phyloP scores from a whole-genome alignment of 2,797 vertebrate species.

The Orientallactaga sibirica region DNA sequence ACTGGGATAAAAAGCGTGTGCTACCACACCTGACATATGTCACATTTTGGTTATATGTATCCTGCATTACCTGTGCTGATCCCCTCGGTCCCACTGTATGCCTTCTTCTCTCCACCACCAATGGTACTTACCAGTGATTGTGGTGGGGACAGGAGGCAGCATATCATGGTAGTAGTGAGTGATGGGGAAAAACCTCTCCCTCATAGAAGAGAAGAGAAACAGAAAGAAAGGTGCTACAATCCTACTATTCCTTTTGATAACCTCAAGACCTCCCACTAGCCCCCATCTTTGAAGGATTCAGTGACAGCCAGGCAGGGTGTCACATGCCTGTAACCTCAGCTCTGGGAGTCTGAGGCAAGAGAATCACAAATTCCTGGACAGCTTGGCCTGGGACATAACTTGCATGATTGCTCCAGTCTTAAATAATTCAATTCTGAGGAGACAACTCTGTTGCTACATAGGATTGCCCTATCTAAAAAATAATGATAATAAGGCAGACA shows the following conservation, averaged over 20 bases:
- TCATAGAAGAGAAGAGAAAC: not conserved
- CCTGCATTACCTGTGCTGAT: too few species aligned
- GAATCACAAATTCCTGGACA: not conserved
- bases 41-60: too few species aligned
- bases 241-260: too few species aligned
- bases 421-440: not conserved
- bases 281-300: not conserved
- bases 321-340: not conserved
- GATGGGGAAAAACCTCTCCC: not conserved
- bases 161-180: too few species aligned
- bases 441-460: not conserved
- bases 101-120: too few species aligned
- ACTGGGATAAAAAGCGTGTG: too few species aligned
- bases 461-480: not conserved
- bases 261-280: not conserved
- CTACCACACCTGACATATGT: too few species aligned
- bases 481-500: too few species aligned
- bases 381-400: not conserved
- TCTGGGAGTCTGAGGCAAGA: not conserved
- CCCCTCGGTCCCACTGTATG: too few species aligned
- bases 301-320: not conserved
- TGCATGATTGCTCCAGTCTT: not conserved
- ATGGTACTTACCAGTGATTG: not conserved
- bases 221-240: too few species aligned
- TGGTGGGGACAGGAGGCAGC: not conserved